These are phyloP conservation scores for Ornithoptera priamus DNA, from an alignment of 2,888 invertebrate genomes.

Conservation along the genomic window DNA sequence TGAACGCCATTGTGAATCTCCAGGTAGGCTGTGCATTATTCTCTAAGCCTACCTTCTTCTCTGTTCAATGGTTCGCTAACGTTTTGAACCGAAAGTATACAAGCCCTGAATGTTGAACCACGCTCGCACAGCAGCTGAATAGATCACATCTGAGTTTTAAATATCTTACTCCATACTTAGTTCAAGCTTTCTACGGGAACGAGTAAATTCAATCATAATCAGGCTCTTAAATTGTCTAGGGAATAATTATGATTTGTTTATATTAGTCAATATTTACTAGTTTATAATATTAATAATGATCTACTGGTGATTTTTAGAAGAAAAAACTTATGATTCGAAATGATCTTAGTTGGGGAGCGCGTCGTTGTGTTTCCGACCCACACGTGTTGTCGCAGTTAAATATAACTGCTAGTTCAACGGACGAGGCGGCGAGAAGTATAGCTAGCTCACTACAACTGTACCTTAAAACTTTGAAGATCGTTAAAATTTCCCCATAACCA, in stretches of 20 bases:
- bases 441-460: constrained; percentile 63
- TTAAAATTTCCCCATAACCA: constrained; percentile 33
- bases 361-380: constrained; percentile 53
- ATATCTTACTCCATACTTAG: not conserved
- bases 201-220: no score
- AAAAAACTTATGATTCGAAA: constrained; percentile 49
- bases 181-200: not conserved
- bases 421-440: constrained; percentile 62
- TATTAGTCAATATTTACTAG: no score
- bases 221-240: no score
- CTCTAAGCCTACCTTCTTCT: constrained; percentile 45
- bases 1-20: constrained; percentile 71
- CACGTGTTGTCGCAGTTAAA: constrained; percentile 76
- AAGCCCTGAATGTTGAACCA: constrained; percentile 22
- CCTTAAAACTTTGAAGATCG: constrained; percentile 34
- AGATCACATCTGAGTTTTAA: not conserved
- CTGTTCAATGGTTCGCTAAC: constrained; percentile 30
- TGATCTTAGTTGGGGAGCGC: constrained; percentile 57
- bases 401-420: constrained; percentile 76
- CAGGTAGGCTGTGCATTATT: constrained; percentile 56
- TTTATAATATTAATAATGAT: not conserved
- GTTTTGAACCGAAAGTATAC: constrained; percentile 14
- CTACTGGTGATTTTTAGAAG: constrained; percentile 19
- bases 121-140: not conserved
- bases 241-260: no score